These are phyloP conservation scores for Sparidentex hasta DNA, from an alignment of 2,797 vertebrate genomes.

Conservation along the genomic window DNA sequence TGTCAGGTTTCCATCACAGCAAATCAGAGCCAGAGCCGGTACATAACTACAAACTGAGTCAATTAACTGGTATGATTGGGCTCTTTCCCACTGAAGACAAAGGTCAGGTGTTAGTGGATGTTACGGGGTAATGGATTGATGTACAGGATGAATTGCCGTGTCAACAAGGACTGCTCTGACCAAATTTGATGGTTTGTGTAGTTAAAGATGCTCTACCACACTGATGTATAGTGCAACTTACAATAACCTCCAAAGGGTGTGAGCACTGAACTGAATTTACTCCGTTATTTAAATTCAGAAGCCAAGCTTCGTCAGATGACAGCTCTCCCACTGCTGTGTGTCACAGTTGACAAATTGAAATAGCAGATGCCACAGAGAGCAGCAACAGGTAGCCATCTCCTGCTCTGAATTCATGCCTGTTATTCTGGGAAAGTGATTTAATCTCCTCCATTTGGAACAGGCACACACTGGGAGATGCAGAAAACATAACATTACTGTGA, in stretches of 20 bases:
- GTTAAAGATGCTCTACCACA: background rate
- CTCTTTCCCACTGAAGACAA: too few relatives aligned
- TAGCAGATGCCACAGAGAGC: conserved; percentile 29
- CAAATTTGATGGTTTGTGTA: conserved; percentile 3
- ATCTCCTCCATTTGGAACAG: background rate
- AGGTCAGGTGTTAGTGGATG: too few relatives aligned
- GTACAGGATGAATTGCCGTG: background rate
- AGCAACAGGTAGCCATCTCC: conserved; percentile 42
- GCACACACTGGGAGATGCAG: background rate
- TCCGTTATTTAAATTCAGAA: conserved; percentile 21
- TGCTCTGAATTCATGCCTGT: conserved; percentile 10
- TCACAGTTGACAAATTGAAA: conserved; percentile 28
- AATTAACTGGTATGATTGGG: too few relatives aligned
- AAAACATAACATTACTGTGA: background rate
- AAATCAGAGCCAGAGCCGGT: too few relatives aligned
- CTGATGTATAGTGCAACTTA: background rate
- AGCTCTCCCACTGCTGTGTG: conserved; percentile 14
- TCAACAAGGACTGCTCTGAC: background rate
- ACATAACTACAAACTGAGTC: too few relatives aligned
- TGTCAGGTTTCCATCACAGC: too few relatives aligned
- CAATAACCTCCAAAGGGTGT: background rate
- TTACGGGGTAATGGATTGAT: background rate
- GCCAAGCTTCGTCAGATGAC: conserved; percentile 20
- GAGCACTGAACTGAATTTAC: conserved; percentile 7
- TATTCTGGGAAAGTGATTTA: conserved; percentile 19